Percentiles rank a stretch among this genome's conserved stretches.
These are phyloP conservation scores for Myocastor coypus DNA, from an alignment of 2,113 vertebrate genomes.

Conservation along the genomic window DNA sequence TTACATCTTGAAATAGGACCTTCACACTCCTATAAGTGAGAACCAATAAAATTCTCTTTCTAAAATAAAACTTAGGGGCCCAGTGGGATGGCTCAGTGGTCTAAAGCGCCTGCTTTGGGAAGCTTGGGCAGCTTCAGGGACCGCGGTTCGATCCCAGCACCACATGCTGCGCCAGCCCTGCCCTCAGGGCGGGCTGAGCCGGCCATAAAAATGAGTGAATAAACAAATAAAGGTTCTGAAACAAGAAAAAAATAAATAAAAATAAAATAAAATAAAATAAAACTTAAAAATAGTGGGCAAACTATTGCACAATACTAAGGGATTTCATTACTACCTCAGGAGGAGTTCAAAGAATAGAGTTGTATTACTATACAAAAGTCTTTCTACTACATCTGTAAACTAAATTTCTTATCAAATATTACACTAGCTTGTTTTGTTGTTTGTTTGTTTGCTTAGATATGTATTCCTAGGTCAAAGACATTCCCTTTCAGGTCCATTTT, in stretches of 20 bases:
- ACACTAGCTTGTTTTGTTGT: neutral
- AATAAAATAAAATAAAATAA: no score
- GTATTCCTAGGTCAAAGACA: neutral
- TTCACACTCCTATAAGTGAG: neutral
- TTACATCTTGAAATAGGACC: neutral
- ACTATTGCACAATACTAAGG: neutral
- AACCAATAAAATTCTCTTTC: neutral
- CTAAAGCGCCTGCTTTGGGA: no score
- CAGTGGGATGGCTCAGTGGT: no score
- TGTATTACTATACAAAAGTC: neutral
- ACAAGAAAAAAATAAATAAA: no score
- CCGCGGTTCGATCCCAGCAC: no score
- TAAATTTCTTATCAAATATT: neutral
- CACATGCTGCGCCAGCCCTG: no score
- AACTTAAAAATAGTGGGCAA: no score
- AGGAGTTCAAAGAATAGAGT: neutral
- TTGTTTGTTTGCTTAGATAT: neutral
- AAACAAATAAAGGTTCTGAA: no score
- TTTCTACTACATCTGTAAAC: neutral
- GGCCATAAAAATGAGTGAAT: no score
- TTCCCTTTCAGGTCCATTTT: neutral
- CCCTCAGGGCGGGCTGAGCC: no score
- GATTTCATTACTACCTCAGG: conserved; percentile 26
- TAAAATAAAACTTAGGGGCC: neutral
- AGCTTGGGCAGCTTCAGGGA: no score